These are phyloP conservation scores for Cherax destructor DNA, from an alignment of 1,140 invertebrate species.

Conservation along the genomic window DNA sequence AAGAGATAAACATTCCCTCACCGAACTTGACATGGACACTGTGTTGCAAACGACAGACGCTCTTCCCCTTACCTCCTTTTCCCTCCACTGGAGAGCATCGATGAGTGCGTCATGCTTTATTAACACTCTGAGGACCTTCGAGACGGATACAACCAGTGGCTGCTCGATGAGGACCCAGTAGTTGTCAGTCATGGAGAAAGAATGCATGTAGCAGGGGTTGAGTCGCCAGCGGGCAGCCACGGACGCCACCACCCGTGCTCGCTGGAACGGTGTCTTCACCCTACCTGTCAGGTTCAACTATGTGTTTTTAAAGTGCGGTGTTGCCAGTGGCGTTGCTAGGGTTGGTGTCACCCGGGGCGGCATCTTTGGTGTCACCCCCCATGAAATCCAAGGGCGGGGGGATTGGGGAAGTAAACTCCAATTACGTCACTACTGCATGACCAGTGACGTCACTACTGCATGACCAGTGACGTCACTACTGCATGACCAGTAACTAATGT, in stretches of 20 bases:
- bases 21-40: too few species aligned
- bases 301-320: neutral
- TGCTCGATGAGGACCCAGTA: slow-evolving; percentile 75
- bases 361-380: too few species aligned
- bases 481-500: too few species aligned
- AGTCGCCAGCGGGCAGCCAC: slow-evolving; percentile 70
- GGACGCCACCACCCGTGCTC: slow-evolving; percentile 48
- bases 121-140: slow-evolving; percentile 59
- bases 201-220: slow-evolving; percentile 75
- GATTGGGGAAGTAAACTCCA: too few species aligned
- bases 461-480: too few species aligned
- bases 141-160: slow-evolving; percentile 72
- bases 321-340: too few species aligned
- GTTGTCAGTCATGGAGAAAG: slow-evolving; percentile 75
- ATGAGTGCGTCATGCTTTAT: slow-evolving; percentile 65
- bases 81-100: slow-evolving; percentile 71
- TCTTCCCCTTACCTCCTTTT: slow-evolving; percentile 50
- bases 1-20: too few species aligned
- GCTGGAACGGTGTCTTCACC: slow-evolving; percentile 48
- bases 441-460: too few species aligned
- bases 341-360: too few species aligned
- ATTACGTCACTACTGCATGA: too few species aligned
- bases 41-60: too few species aligned
- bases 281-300: neutral
- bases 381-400: too few species aligned